These are phyloP conservation scores for Ceyx erithaca DNA, from an alignment of 2,797 vertebrate genomes.

Conservation along the genomic window DNA sequence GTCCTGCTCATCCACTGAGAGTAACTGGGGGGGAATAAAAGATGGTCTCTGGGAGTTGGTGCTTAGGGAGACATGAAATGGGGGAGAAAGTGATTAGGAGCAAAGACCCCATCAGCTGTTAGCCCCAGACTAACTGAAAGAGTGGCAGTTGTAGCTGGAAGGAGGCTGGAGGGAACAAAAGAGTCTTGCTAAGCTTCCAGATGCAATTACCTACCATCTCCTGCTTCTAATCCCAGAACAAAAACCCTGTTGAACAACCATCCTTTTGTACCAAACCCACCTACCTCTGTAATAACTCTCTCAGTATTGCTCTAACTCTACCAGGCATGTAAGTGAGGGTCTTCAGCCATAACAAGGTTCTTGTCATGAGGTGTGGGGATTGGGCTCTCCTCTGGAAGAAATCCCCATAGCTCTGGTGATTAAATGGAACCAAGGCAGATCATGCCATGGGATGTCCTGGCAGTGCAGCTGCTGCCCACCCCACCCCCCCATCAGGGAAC, in stretches of 20 bases:
- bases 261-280: background rate
- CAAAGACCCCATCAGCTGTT: background rate
- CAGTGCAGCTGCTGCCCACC: background rate
- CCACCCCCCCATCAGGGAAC: rapidly evolving
- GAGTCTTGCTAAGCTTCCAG: background rate
- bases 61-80: background rate
- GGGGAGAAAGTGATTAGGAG: background rate
- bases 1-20: background rate
- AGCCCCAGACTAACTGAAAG: background rate
- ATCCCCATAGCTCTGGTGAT: background rate
- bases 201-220: background rate
- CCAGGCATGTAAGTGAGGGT: background rate
- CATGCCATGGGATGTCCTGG: background rate
- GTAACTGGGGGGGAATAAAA: background rate
- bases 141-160: background rate
- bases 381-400: background rate
- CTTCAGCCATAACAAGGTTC: background rate
- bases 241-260: background rate
- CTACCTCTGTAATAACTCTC: background rate
- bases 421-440: background rate
- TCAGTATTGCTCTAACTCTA: background rate
- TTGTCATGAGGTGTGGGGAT: background rate
- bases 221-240: background rate
- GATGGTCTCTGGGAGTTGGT: background rate
- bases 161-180: background rate